Evolutionary conservation across 2,888 invertebrate species (phyloP).

Genomic region (Ischnura elegans): DNA sequence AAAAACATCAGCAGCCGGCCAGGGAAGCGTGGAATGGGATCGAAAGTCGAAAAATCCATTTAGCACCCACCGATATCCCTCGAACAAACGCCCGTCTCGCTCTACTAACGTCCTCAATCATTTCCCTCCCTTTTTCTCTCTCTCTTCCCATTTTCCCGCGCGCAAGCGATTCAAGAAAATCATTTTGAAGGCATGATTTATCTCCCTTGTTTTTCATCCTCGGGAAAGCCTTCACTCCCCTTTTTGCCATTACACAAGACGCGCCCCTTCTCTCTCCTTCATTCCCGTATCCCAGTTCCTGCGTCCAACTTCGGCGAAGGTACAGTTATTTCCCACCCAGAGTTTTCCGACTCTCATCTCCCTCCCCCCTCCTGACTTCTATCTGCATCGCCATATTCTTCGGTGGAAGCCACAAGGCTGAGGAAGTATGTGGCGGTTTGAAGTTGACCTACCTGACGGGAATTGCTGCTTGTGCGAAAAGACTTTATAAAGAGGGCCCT

Average conservation of each 20-base stretch:
- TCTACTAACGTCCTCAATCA: slow-evolving; percentile 13
- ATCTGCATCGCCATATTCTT: neutral
- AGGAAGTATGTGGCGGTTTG: neutral
- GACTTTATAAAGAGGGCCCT: too few relatives aligned
- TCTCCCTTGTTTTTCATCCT: slow-evolving; percentile 13
- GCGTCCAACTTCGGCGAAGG: slow-evolving; percentile 15
- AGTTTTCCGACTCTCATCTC: neutral
- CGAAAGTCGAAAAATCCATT: neutral
- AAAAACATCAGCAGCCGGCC: neutral
- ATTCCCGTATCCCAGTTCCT: neutral
- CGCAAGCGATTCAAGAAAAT: slow-evolving; percentile 3
- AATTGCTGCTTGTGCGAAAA: neutral
- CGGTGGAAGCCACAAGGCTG: neutral
- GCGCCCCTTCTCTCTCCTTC: neutral
- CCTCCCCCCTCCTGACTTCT: neutral
- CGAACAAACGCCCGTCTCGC: neutral
- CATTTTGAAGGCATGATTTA: slow-evolving; percentile 1
- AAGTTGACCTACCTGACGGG: neutral
- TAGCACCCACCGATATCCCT: neutral
- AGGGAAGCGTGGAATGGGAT: neutral
- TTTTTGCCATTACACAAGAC: slow-evolving; percentile 16
- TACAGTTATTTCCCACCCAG: neutral
- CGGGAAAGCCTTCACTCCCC: neutral
- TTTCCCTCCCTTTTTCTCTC: neutral
- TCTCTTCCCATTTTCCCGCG: neutral